Evolutionary conservation across 2,797 vertebrate species (phyloP).

Genomic region (Cyclura pinguis): DNA sequence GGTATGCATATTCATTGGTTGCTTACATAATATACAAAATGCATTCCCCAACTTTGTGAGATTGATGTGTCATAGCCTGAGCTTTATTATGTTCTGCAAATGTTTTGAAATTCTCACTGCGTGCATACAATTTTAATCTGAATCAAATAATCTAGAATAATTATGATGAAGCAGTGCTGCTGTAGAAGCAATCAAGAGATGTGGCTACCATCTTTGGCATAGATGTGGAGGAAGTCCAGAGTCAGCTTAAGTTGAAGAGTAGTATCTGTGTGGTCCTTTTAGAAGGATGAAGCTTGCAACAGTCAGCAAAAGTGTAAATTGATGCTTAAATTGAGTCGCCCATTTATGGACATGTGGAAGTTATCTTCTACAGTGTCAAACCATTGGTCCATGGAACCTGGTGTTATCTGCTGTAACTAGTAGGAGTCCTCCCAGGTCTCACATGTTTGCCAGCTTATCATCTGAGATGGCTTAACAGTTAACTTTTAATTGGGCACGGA

Average conservation of each 20-base stretch:
- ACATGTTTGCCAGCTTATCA: background rate
- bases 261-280: background rate
- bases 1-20: too few species aligned
- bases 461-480: background rate
- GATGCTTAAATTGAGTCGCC: background rate
- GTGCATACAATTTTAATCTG: background rate
- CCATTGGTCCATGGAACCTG: background rate
- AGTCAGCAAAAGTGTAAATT: background rate
- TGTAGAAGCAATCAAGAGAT: background rate
- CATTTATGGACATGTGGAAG: background rate
- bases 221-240: background rate
- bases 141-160: background rate
- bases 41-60: background rate
- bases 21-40: background rate
- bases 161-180: background rate
- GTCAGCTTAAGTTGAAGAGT: background rate
- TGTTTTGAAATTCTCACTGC: background rate
- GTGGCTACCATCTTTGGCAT: background rate
- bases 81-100: too few species aligned
- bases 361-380: background rate
- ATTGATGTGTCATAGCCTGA: background rate
- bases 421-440: background rate
- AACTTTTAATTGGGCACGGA: background rate
- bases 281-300: background rate
- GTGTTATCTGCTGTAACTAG: background rate